A percentile compares a stretch with the other conserved stretches of the same genome.
Evolutionary conservation across 2,888 invertebrate species (phyloP).

Genomic region (Nephrotoma guestfalica): DNA sequence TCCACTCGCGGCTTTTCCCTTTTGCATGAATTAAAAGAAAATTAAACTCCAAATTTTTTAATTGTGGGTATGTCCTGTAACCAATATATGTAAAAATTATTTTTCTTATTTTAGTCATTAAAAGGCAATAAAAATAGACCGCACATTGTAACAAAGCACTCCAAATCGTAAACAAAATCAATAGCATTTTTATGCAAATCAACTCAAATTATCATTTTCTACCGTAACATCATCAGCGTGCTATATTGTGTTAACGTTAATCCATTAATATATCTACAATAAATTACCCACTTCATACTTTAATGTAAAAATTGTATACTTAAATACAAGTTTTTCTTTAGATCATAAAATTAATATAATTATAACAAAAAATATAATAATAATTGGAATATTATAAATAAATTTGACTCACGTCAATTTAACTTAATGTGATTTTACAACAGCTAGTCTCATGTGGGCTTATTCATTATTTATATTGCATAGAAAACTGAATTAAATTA

Average conservation of each 20-base stretch:
- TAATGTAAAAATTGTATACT: neutral
- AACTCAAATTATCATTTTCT: neutral
- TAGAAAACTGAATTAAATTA: neutral
- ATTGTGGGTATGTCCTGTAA: too few species aligned
- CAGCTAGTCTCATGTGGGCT: neutral
- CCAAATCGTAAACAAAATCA: too few species aligned
- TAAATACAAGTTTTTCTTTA: neutral
- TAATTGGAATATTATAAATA: neutral
- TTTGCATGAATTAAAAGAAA: too few species aligned
- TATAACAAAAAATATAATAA: too few species aligned
- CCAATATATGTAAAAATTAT: too few species aligned
- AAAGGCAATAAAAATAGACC: too few species aligned
- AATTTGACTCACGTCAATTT: neutral
- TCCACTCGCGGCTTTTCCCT: too few species aligned
- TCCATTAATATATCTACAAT: neutral
- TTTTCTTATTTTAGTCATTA: too few species aligned
- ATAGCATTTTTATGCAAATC: neutral
- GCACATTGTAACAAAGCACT: too few species aligned
- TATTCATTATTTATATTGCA: neutral
- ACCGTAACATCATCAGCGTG: neutral
- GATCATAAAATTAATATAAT: neutral
- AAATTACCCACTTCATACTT: neutral
- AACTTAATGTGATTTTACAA: neutral
- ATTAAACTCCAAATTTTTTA: too few species aligned
- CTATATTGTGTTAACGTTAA: neutral